A percentile compares a stretch with the other conserved stretches of the same genome.
Evolutionary conservation across 2,888 invertebrate species (phyloP).

Genomic region (Andrena hattorfiana): DNA sequence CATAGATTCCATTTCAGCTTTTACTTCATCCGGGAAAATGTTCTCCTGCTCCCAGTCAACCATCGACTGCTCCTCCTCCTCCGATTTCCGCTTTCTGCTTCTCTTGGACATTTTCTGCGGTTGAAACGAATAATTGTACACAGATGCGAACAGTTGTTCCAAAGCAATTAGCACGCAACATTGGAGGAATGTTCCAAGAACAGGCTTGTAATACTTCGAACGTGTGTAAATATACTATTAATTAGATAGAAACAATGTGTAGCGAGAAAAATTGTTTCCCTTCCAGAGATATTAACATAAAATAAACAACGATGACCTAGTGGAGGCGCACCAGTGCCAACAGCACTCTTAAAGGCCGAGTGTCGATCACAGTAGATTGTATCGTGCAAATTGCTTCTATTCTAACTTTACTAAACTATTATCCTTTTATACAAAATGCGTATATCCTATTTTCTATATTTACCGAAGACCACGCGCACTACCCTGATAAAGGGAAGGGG

Average conservation of each 20-base stretch:
- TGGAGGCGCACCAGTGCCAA: slow-evolving; percentile 1
- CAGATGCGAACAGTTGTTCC: no score
- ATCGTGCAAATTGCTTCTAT: background rate
- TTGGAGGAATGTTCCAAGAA: slow-evolving; percentile 10
- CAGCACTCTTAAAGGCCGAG: slow-evolving; percentile 2
- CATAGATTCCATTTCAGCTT: slow-evolving; percentile 85
- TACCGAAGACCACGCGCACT: slow-evolving; percentile 1
- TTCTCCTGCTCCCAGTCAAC: slow-evolving; percentile 85
- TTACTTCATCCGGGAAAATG: slow-evolving; percentile 82
- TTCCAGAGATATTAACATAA: slow-evolving; percentile 29
- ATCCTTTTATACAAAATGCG: background rate
- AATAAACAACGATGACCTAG: slow-evolving; percentile 57
- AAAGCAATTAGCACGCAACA: no score
- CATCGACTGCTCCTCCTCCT: slow-evolving; percentile 83
- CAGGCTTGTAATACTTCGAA: background rate
- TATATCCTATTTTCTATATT: background rate
- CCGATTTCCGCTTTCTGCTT: slow-evolving; percentile 82
- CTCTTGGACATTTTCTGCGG: slow-evolving; percentile 71
- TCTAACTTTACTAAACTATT: slow-evolving; percentile 11
- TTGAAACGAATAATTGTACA: background rate
- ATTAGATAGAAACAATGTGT: slow-evolving; percentile 47
- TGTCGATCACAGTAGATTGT: background rate
- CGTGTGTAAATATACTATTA: slow-evolving; percentile 25
- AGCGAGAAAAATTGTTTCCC: slow-evolving; percentile 29
- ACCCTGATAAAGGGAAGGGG: slow-evolving; percentile 21